Conservation (phyloP, 2,888 invertebrate genomes). For the Resseliella maxima region DNA sequence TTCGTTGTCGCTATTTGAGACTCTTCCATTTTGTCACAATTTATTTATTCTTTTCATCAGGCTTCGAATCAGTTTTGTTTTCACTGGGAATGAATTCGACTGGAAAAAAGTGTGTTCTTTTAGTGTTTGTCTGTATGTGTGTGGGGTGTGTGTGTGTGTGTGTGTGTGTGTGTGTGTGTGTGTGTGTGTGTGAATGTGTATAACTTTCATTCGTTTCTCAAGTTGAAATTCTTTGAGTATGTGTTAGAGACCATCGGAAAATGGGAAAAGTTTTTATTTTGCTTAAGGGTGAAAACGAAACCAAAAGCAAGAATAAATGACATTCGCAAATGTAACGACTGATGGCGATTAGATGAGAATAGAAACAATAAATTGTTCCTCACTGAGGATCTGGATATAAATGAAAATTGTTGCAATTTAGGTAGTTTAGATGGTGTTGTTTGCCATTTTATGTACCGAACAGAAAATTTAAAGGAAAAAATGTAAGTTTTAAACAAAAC, state of each 20-base stretch:
- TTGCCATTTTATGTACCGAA: not conserved
- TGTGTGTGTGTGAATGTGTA: not conserved
- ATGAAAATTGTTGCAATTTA: not conserved
- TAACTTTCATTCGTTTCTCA: not conserved
- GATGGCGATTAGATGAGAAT: not conserved
- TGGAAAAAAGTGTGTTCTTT: too few relatives aligned
- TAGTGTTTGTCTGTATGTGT: too few relatives aligned
- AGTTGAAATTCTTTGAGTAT: not conserved
- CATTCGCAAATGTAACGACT: not conserved
- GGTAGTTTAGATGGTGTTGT: not conserved
- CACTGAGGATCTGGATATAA: not conserved
- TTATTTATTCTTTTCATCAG: not conserved
- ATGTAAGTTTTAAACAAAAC: not conserved
- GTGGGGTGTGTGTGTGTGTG: too few relatives aligned
- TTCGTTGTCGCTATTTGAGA: too few relatives aligned
- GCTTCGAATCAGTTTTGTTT: not conserved
- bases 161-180: too few relatives aligned
- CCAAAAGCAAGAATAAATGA: not conserved
- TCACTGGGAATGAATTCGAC: not conserved
- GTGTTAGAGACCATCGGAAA: not conserved
- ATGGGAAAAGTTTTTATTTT: not conserved
- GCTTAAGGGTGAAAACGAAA: not conserved
- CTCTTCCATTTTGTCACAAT: not conserved
- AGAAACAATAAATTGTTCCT: not conserved
- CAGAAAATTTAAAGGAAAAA: too few relatives aligned